Evolutionary conservation across 2,113 vertebrate species (phyloP).

Genomic region (Pseudopipra pipra): DNA sequence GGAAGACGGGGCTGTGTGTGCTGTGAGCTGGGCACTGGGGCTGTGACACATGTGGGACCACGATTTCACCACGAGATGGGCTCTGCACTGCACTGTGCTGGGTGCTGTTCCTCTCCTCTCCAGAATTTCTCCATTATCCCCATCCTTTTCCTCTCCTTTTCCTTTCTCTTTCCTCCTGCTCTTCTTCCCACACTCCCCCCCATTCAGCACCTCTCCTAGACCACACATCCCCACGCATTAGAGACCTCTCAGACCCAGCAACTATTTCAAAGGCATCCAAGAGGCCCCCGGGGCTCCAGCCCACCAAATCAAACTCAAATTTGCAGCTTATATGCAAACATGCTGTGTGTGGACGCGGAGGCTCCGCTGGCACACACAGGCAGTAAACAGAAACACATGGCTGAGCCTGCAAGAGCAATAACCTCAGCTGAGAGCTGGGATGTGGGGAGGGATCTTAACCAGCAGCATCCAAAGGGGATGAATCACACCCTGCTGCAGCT

Average conservation of each 20-base stretch:
- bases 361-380: not conserved
- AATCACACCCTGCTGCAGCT: not conserved
- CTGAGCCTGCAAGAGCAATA: not conserved
- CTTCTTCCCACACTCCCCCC: not conserved
- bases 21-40: not conserved
- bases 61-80: not conserved
- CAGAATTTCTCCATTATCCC: not conserved
- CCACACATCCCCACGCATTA: not conserved
- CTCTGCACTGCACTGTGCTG: not conserved
- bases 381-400: constrained; percentile 47
- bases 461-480: not conserved
- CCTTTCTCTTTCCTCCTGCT: not conserved
- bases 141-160: not conserved
- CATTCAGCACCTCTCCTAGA: not conserved
- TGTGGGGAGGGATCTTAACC: not conserved
- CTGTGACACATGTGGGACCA: not conserved
- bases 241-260: not conserved
- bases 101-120: not conserved
- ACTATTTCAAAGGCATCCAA: constrained; percentile 11
- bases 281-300: not conserved
- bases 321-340: constrained; percentile 28
- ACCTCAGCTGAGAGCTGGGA: not conserved
- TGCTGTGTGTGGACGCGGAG: not conserved
- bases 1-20: not conserved
- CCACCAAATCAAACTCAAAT: constrained; percentile 53